Conservation (phyloP, 1,140 invertebrate species). For the Zaprionus inermis region DNA sequence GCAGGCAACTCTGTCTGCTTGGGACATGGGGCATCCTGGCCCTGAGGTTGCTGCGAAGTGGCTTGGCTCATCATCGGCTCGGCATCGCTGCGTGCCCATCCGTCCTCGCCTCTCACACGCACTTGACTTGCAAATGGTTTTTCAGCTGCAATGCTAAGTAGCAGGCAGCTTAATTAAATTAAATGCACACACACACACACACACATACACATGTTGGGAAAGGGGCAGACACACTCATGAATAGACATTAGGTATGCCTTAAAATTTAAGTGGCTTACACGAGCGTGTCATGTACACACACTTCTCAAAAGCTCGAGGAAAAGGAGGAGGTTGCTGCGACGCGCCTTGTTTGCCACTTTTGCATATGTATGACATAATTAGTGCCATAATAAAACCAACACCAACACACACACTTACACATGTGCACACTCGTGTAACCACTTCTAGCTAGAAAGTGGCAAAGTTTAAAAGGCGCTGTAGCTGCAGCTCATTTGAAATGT, state of each 20-base stretch:
- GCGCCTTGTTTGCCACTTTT: constrained; percentile 75
- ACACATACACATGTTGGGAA: constrained; percentile 10
- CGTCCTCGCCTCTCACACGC: constrained; percentile 17
- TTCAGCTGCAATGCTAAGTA: constrained; percentile 68
- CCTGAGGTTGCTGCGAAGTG: constrained; percentile 19
- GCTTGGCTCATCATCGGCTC: neutral
- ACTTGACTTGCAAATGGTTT: constrained; percentile 78
- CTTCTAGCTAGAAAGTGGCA: constrained; percentile 51
- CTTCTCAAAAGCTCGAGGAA: constrained; percentile 15
- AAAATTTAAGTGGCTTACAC: constrained; percentile 81
- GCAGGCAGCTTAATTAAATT: constrained; percentile 78
- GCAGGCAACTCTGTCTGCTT: neutral
- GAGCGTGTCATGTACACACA: constrained; percentile 63
- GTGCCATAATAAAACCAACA: constrained; percentile 70
- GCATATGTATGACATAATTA: constrained; percentile 82
- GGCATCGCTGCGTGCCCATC: neutral
- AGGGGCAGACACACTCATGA: constrained; percentile 55
- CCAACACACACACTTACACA: constrained; percentile 17
- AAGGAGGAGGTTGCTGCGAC: constrained; percentile 12
- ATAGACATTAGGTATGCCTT: constrained; percentile 79
- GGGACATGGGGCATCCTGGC: no score
- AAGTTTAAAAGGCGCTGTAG: constrained; percentile 65
- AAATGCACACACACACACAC: constrained; percentile 46
- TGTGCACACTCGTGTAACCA: constrained; percentile 19
- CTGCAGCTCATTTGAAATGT: constrained; percentile 69